Conservation (phyloP, 2,113 vertebrate genomes). For the Macrotus californicus region DNA sequence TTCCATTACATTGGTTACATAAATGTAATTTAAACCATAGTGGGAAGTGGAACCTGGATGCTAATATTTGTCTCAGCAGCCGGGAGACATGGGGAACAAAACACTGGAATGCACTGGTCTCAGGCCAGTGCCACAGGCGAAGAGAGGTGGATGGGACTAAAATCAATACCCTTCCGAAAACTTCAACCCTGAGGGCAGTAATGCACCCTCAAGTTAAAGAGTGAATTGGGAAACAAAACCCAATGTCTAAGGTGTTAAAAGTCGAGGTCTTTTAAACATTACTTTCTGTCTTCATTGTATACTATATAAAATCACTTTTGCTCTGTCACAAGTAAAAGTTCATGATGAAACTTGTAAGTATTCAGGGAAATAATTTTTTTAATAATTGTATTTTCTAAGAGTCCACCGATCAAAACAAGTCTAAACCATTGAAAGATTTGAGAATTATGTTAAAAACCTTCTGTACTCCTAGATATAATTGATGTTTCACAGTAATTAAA, state of each 20-base stretch:
- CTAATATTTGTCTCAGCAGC: not conserved
- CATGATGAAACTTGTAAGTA: not conserved
- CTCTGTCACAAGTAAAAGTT: not conserved
- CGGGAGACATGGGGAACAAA: not conserved
- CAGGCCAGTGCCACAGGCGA: too few species aligned
- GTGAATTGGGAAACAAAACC: not conserved
- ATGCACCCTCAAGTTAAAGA: not conserved
- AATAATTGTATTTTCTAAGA: not conserved
- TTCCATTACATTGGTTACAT: too few species aligned
- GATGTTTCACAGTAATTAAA: not conserved
- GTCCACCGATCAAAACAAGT: not conserved
- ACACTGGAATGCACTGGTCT: not conserved
- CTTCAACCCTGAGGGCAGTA: not conserved
- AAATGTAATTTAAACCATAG: not conserved
- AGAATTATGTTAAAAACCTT: not conserved
- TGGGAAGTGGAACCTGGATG: not conserved
- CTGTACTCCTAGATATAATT: not conserved
- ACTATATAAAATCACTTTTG: not conserved
- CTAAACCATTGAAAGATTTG: not conserved
- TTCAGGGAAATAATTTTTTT: not conserved
- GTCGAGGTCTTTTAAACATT: not conserved
- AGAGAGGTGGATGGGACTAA: not conserved
- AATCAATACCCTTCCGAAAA: not conserved
- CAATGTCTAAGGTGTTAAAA: not conserved
- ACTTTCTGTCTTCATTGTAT: not conserved